Base-by-base conservation (phyloP, 2,797 vertebrate species). In the Microtus californicus region DNA sequence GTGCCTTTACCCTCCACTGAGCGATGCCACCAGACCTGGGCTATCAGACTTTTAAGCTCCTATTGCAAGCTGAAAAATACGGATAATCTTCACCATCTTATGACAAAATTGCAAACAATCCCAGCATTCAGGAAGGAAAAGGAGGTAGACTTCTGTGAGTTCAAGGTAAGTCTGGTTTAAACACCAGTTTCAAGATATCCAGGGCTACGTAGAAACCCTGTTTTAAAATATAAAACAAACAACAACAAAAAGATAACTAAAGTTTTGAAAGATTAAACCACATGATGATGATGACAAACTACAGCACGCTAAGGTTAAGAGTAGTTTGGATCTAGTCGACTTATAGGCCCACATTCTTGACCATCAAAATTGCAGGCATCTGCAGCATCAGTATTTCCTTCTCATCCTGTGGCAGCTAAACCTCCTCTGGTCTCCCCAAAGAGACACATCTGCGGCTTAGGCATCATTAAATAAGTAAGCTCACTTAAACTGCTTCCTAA, bases 401-500 rank as follows among this genome's bases (percentile, higher is more conserved):
- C 14, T 25, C 23, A 23, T 5, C 0, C 0, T 34, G 7, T 65
- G 87, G 69, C 78, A 83, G 77, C 37, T 85, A 63, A 92, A 8
- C 51, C 54, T 14, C 29, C 83, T 61, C 27, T 90, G 25, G 65
- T 8, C n/a, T 86, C 69, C 59, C 65, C 65, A 73, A 86, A n/a
- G 23, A 17, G 12, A 89, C 91, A 89, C 43, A 87, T 65, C 69
- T 82, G 65, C 15, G 29, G 40, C 15, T 89, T 83, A 45, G 5
- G 74, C 2, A 45, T 37, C 45, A 85, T 45, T 79, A 91, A 27
- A 80, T 67, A 23, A 90, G 7, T 51, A 81, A 93, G 76, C 45
- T 73, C 23, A 54, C 69, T 92, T 45, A 94, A 90, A 78, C 0
- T 96, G 87, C 40, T 77, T 89, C 69, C 87, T 45, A 77, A 92